phyloP scores from a whole-genome alignment of 2,113 vertebrate species.

The Chionodraco myersi region DNA sequence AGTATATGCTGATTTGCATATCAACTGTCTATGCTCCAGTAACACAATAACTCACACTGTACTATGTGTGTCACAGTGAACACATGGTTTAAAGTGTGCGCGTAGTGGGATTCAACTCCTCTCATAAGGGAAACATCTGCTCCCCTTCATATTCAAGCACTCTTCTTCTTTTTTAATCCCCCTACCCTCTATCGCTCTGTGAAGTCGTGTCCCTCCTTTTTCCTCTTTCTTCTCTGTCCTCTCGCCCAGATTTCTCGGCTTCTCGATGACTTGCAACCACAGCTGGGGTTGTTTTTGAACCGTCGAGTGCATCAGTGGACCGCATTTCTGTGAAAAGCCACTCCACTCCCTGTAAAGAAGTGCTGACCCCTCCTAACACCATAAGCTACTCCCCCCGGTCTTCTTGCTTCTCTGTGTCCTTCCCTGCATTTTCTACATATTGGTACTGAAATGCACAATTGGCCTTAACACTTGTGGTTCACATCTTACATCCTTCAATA shows the following conservation, averaged over 20 bases:
- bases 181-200: conserved; percentile 18
- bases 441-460: conserved; percentile 3
- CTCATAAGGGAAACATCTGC: conserved; percentile 73
- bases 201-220: conserved; percentile 32
- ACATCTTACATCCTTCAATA: conserved; percentile 25
- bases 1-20: neutral
- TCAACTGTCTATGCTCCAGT: neutral
- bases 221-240: conserved; percentile 2
- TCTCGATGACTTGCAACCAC: conserved; percentile 37
- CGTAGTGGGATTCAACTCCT: conserved; percentile 29
- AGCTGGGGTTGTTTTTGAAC: conserved; percentile 58
- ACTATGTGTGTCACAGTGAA: conserved; percentile 25
- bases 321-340: conserved; percentile 38
- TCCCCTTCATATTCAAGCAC: conserved; percentile 28
- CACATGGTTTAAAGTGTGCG: conserved; percentile 25
- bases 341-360: conserved; percentile 32
- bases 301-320: conserved; percentile 15
- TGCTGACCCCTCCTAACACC: conserved; percentile 42
- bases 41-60: conserved; percentile 20
- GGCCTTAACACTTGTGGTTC: conserved; percentile 47
- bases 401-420: conserved; percentile 5
- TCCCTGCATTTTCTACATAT: conserved; percentile 15
- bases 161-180: conserved; percentile 31
- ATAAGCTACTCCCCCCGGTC: neutral
- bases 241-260: conserved; percentile 34